These are phyloP conservation scores for Drosophila kuntzei DNA, from an alignment of 2,888 invertebrate species.

Conservation along the genomic window DNA sequence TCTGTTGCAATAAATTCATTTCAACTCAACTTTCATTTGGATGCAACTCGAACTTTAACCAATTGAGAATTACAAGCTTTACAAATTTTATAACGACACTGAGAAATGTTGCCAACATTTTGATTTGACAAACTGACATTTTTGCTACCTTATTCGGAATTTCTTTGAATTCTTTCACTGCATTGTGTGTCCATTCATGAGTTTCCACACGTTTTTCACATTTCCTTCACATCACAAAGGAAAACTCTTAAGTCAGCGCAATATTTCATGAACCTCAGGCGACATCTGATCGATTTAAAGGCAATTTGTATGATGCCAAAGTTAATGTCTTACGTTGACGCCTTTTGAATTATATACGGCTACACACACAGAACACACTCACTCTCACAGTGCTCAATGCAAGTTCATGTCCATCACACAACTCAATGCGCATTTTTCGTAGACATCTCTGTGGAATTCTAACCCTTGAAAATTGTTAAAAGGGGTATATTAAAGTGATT, in stretches of 20 bases:
- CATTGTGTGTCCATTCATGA: slow-evolving; percentile 16
- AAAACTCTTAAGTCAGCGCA: slow-evolving; percentile 22
- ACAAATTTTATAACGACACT: neutral
- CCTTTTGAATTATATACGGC: slow-evolving; percentile 49
- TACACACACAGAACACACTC: slow-evolving; percentile 1
- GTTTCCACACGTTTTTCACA: slow-evolving; percentile 26
- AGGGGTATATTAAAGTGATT: no score
- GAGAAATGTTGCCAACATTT: slow-evolving; percentile 32
- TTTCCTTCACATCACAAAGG: slow-evolving; percentile 16
- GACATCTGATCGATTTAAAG: slow-evolving; percentile 47
- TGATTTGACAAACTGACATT: slow-evolving; percentile 18
- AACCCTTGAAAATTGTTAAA: neutral
- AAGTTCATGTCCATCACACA: slow-evolving; percentile 41
- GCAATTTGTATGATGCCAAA: slow-evolving; percentile 61
- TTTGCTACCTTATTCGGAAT: neutral
- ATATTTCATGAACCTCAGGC: slow-evolving; percentile 41
- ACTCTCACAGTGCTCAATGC: slow-evolving; percentile 21
- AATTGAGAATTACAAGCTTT: slow-evolving; percentile 19
- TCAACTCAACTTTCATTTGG: neutral
- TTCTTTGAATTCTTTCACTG: slow-evolving; percentile 12
- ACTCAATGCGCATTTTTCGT: slow-evolving; percentile 26
- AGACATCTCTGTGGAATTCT: slow-evolving; percentile 18
- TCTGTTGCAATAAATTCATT: neutral
- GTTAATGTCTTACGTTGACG: slow-evolving; percentile 57
- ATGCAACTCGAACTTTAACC: slow-evolving; percentile 9